These are phyloP conservation scores for Haliaeetus leucogaster DNA, from an alignment of 2,113 vertebrate genomes.

Conservation along the genomic window DNA sequence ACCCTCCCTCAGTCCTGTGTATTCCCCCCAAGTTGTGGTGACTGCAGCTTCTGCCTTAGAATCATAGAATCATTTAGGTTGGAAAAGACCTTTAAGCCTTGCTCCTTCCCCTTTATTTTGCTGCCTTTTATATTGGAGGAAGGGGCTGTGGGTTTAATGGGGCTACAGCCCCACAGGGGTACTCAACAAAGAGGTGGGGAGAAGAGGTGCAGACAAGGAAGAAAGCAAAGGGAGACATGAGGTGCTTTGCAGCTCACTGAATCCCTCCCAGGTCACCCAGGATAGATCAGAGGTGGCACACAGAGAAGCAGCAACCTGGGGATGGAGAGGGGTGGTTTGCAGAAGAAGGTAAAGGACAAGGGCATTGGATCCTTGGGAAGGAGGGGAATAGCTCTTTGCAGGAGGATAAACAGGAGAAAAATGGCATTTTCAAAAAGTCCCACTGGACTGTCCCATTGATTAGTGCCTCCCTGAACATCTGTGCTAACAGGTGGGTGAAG, in stretches of 20 bases:
- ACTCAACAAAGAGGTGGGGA: neutral
- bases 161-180: neutral
- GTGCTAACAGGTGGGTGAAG: neutral
- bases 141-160: neutral
- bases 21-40: neutral
- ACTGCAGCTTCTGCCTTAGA: neutral
- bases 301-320: neutral
- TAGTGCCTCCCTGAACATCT: neutral
- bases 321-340: accelerated
- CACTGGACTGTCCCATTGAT: neutral
- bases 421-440: accelerated
- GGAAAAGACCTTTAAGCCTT: neutral
- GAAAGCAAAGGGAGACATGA: neutral
- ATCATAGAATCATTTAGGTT: too few species aligned
- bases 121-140: neutral
- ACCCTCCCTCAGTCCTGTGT: neutral
- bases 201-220: neutral
- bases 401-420: neutral
- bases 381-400: neutral
- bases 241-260: neutral
- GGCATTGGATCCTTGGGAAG: neutral
- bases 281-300: neutral
- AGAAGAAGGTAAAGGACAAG: neutral
- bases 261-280: neutral
- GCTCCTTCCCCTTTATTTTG: neutral